phyloP scores from a whole-genome alignment of 2,888 invertebrate genomes.

The Mayetiola destructor region DNA sequence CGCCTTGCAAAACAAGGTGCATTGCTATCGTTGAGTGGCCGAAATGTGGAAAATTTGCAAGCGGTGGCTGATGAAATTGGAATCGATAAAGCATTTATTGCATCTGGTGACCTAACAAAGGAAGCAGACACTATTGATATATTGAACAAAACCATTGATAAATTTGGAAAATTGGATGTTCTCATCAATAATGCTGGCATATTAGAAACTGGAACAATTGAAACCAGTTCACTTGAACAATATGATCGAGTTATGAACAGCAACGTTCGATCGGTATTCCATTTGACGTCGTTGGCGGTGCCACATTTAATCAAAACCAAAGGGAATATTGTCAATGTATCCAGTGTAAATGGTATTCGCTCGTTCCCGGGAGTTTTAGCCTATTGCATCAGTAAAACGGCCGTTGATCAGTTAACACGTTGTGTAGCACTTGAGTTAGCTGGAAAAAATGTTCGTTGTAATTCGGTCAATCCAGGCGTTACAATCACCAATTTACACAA shows the following conservation, averaged over 20 bases:
- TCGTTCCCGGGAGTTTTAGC: constrained; percentile 83
- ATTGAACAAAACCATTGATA: constrained; percentile 53
- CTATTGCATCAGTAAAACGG: constrained; percentile 86
- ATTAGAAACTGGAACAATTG: constrained; percentile 67
- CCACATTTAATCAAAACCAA: constrained; percentile 70
- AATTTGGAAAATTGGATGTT: constrained; percentile 67
- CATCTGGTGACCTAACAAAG: constrained; percentile 57
- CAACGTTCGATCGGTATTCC: constrained; percentile 71
- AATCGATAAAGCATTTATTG: constrained; percentile 39
- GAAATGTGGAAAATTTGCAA: constrained; percentile 53
- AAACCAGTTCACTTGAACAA: constrained; percentile 70
- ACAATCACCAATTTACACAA: constrained; percentile 77
- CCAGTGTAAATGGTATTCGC: constrained; percentile 83
- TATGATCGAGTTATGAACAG: constrained; percentile 81
- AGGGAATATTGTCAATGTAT: constrained; percentile 88
- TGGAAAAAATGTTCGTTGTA: constrained; percentile 69
- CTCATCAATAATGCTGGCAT: constrained; percentile 83
- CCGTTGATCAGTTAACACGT: constrained; percentile 87
- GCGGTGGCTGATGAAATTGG: constrained; percentile 44
- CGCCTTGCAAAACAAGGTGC: constrained; percentile 53
- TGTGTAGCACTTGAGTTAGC: constrained; percentile 82
- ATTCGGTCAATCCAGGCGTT: constrained; percentile 89
- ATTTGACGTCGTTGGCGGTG: constrained; percentile 72
- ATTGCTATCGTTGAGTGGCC: constrained; percentile 46
- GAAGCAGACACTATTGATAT: constrained; percentile 55